A percentile compares a stretch with the other conserved stretches of the same genome.
Evolutionary conservation across 2,888 invertebrate species (phyloP).

Genomic region (Aphodius sticticus): DNA sequence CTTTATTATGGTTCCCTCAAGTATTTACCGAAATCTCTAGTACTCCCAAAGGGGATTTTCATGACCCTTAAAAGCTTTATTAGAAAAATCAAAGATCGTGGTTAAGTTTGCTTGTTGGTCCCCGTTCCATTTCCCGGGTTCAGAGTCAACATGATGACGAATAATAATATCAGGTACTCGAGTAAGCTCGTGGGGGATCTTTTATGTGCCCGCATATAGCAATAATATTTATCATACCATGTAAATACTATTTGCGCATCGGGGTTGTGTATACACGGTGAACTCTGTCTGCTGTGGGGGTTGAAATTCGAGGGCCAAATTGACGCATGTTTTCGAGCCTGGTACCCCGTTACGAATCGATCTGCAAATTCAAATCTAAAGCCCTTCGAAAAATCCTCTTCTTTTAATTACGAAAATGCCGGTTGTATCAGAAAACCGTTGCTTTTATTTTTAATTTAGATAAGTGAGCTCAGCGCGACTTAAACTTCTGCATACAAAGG

Average conservation of each 20-base stretch:
- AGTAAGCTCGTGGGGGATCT: constrained; percentile 46
- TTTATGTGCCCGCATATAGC: constrained; percentile 46
- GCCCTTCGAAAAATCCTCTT: not conserved
- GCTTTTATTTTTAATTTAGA: constrained; percentile 4
- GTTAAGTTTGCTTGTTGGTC: not conserved
- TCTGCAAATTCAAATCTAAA: not conserved
- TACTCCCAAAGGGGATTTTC: not conserved
- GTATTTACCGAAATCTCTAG: not conserved
- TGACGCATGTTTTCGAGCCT: constrained; percentile 69
- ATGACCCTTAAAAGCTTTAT: constrained; percentile 4
- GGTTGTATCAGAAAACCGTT: not conserved
- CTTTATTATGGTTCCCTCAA: not conserved
- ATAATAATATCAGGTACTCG: constrained; percentile 39
- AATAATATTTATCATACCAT: constrained; percentile 57
- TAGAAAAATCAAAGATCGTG: constrained; percentile 4
- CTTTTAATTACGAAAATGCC: not conserved
- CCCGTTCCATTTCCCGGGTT: not conserved
- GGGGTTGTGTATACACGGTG: constrained; percentile 55
- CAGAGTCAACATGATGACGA: constrained; percentile 16
- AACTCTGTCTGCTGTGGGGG: constrained; percentile 38
- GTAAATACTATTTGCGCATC: constrained; percentile 61
- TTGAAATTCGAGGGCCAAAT: constrained; percentile 40
- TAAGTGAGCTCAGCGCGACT: not conserved
- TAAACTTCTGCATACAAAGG: not conserved
- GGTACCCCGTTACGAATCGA: constrained; percentile 59